Base-by-base conservation (phyloP, 2,888 invertebrate species). In the Lochmaea crataegi region DNA sequence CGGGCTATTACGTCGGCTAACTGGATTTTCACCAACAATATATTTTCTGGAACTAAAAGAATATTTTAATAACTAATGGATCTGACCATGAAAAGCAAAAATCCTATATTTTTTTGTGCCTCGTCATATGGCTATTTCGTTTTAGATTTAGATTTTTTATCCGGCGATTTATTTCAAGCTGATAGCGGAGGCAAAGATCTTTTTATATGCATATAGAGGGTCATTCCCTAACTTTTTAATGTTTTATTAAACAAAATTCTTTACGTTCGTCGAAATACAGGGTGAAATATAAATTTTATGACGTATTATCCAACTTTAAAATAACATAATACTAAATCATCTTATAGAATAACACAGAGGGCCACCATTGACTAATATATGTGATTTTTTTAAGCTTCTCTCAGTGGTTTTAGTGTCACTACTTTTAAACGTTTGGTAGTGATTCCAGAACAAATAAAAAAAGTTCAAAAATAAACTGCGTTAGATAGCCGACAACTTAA, bases 31-130 rank as follows among this genome's bases (percentile, higher is more conserved):
- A 56, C 14, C 48, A 60, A 68, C 68, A 68, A 63, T 60, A 68
- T 61, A 61, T 68, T 68, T 68, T 60, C 41, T 45, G 45, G 51
- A 68, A 60, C 61, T 51, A 61, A 68, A 67, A 67, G 67, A 67
- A 68, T 61, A 60, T 61, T 60, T 68, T 68, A 68, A 68, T 68
- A 61, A 68, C 38, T 68, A 51, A 68, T 68, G 68, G 38, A 60
- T 48, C 60, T 42, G 48, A 45, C 11, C 4, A 45, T 45, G 2
- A 12, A 12, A 45, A 45, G 42, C 6, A 2, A 45, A 45, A 10
- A 45, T 45, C 42, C 12, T 45, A 45, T 12, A 6, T 45, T 45
- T 41, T 45, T 45, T 45, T 45, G 32, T 32, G 42, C 42, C 12
- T 45, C 42, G 12, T 45, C 42, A 45, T 7, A 6, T 45, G 10